Evolutionary conservation across 2,888 invertebrate genomes (phyloP), one percentile per base, ranked within the genome.

Genomic region (Tolmerus cingulatus): DNA sequence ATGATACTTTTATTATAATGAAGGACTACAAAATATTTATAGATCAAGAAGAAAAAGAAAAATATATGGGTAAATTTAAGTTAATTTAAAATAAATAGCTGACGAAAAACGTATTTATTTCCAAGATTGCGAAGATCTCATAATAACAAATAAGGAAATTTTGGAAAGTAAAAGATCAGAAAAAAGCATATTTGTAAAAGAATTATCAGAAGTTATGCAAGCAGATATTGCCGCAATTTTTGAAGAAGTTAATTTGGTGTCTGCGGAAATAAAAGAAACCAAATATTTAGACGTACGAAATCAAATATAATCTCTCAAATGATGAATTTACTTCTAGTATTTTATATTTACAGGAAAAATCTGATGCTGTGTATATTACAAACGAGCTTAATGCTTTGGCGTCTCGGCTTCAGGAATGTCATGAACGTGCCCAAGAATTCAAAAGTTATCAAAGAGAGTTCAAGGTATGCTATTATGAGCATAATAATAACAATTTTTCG

Each of bases 371-470:
- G 9, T 94, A 94, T 89, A 96, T 96, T 3, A 93, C 94, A 88
- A 93, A 94, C 40, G 94, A 94, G 9, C 93, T 98, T 5, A 94
- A 94, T 7, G 94, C 94, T 1, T 93, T 97, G 0, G 93, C 94
- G 87, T 94, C 94, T 1, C 94, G 94, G 88, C 93, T 98, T 30
- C 92, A 93, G 16, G 94, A 92, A 0, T 96, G 96, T 88, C 94
- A 95, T 85, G 93, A 94, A n/a, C 93, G 94, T 87, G 96, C 97
- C 0, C 95, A 94, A 86, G 95, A 96, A 90, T 97, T 95, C 91
- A 95, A 96, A 89, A 94, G 94, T 0, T 96, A 97, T 93, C 98
- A 98, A 92, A 97, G 96, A 91, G 95, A 96, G 90, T 97, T 98
- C 90, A 96, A 96, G 93, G 97, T 96, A 92, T 34, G 78, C n/a